These are phyloP conservation scores for Scomber colias DNA, from an alignment of 2,113 vertebrate species.

Conservation along the genomic window DNA sequence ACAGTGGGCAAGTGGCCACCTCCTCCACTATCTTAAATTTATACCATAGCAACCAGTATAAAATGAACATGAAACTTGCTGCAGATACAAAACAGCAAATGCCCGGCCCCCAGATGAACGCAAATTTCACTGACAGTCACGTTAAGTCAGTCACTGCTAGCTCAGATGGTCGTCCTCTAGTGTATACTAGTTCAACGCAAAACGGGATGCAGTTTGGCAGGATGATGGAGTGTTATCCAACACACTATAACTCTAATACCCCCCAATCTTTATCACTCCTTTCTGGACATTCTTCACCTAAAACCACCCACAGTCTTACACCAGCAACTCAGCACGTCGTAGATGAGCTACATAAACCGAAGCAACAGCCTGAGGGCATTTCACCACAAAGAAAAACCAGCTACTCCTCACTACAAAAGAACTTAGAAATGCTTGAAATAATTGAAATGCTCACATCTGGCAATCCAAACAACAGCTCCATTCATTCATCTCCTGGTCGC, in stretches of 20 bases:
- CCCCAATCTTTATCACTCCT: rapidly evolving
- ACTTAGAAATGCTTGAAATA: not conserved
- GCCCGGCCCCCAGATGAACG: rapidly evolving
- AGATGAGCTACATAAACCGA: slow-evolving; percentile 1
- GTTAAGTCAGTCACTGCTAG: rapidly evolving
- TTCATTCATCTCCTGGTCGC: slow-evolving; percentile 7
- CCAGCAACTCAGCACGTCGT: not conserved
- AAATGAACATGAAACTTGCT: not conserved
- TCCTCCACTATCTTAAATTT: not conserved
- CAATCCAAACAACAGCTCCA: slow-evolving; percentile 3
- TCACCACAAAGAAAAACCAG: not conserved
- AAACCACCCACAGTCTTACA: not conserved
- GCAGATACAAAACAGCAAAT: not conserved
- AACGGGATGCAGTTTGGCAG: not conserved
- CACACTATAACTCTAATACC: not conserved
- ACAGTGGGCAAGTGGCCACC: not conserved
- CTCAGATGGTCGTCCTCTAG: not conserved
- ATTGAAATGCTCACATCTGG: not conserved
- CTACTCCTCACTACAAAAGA: not conserved
- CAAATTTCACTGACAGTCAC: not conserved
- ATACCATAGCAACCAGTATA: not conserved
- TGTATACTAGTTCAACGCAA: not conserved
- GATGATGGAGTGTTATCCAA: not conserved
- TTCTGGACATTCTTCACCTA: not conserved
- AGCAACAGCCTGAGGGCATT: not conserved